These are phyloP conservation scores for Scophthalmus maximus DNA, from an alignment of 2,113 vertebrate genomes.

Conservation along the genomic window DNA sequence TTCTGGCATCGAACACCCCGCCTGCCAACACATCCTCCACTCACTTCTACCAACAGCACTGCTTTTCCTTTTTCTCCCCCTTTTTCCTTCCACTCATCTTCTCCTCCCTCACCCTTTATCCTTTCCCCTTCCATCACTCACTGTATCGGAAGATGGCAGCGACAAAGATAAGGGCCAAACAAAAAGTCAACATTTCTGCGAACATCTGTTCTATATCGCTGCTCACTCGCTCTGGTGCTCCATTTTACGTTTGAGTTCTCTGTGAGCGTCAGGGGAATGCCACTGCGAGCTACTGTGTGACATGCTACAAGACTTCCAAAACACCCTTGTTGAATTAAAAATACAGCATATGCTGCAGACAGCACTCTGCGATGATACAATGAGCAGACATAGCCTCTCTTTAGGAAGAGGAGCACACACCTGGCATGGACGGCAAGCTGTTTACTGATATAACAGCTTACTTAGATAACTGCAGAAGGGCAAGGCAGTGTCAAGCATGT, in stretches of 20 bases:
- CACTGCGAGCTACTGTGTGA: conserved; percentile 66
- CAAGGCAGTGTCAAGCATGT: conserved; percentile 13
- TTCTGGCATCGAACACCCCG: conserved; percentile 72
- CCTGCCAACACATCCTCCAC: conserved; percentile 68
- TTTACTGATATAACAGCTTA: conserved; percentile 59
- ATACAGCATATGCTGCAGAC: conserved; percentile 72
- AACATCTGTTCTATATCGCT: conserved; percentile 80
- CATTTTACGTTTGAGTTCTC: conserved; percentile 80
- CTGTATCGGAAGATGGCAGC: conserved; percentile 65
- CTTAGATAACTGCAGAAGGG: conserved; percentile 33
- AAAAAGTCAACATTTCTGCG: conserved; percentile 72
- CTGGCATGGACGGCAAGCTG: conserved; percentile 51
- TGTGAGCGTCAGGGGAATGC: conserved; percentile 72
- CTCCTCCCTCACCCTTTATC: conserved; percentile 36
- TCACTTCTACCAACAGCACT: conserved; percentile 66
- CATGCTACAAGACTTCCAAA: conserved; percentile 71
- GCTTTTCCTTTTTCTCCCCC: conserved; percentile 36
- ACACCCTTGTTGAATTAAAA: conserved; percentile 74
- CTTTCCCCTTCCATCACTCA: conserved; percentile 64
- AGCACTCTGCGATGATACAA: conserved; percentile 61
- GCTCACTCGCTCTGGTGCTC: conserved; percentile 70
- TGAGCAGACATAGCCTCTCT: conserved; percentile 56
- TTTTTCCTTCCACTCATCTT: conserved; percentile 39
- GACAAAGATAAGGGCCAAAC: conserved; percentile 77
- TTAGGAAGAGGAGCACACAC: conserved; percentile 52